Base-by-base conservation (phyloP, 2,113 vertebrate species). In the Paratilapia polleni region DNA sequence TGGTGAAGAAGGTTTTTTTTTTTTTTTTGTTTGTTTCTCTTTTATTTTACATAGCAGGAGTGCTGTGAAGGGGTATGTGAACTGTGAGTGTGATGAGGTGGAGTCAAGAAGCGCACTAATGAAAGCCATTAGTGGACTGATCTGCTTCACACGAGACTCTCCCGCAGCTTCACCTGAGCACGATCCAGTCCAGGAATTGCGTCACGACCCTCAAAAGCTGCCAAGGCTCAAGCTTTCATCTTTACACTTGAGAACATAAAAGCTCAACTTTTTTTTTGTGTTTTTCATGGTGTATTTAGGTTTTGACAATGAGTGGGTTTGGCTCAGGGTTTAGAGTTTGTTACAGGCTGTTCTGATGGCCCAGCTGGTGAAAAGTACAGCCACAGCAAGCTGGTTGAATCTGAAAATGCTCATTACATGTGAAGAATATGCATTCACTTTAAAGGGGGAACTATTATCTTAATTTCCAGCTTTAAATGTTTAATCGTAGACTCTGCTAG, bases 121-220 rank as follows among this genome's bases (percentile, higher is more conserved):
- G 84, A 90, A 88, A 88, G 28, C 78, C 80, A 74, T 86, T 52
- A 84, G 87, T 9, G 26, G 26, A 47, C 56, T 8, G 60, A 5
- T 61, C 43, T 2, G 76, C 83, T 36, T 70, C 59, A 78, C 64
- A 73, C 9, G 2, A 60, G 54, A n/a, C 47, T 41, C 59, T 59
- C 64, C 81, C 43, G 66, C 38, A 57, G 80, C 64, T 80, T 76
- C 85, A 88, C 78, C 88, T 81, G 81, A 77, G 81, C 77, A 60
- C 74, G 14, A 26, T 7, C 31, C 52, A 82, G 57, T 66, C 52
- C 0, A 0, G 14, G 28, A 61, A 78, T 80, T 73, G 54, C 58
- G 3, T 78, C 87, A 87, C 1, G 77, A 82, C 59, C 74, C 64
- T 10, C 54, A 56, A 62, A 82, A 77, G 64, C 75, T 41, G 64